phyloP scores from a whole-genome alignment of 2,888 invertebrate genomes.

The Globia sparganii region DNA sequence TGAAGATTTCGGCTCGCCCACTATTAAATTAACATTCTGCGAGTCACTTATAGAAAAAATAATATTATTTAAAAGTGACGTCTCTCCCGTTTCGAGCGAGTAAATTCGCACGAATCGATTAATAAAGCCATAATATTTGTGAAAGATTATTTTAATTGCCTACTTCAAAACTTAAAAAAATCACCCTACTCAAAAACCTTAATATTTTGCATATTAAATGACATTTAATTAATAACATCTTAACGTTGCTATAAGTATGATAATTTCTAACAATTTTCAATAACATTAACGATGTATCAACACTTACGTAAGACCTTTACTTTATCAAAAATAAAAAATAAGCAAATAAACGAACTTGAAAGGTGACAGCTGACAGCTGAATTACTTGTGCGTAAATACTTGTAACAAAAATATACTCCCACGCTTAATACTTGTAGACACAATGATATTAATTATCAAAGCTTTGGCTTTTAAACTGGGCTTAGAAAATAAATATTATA shows the following conservation, averaged over 20 bases:
- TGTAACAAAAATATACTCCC: neutral
- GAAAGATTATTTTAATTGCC: neutral
- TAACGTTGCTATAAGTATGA: neutral
- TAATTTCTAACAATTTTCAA: neutral
- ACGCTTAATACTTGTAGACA: neutral
- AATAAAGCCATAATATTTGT: too few relatives aligned
- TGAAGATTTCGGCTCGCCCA: too few relatives aligned
- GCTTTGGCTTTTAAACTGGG: neutral
- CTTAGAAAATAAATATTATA: neutral
- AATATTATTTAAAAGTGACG: too few relatives aligned
- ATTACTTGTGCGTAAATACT: neutral
- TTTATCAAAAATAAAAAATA: neutral
- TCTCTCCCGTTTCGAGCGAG: too few relatives aligned
- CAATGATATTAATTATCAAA: neutral
- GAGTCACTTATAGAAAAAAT: too few relatives aligned
- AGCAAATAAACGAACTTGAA: neutral
- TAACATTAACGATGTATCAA: neutral
- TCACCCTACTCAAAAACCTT: neutral
- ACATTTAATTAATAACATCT: conserved; percentile 7
- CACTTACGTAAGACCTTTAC: conserved; percentile 14
- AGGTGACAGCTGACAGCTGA: neutral
- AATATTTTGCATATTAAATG: neutral
- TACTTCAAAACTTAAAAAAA: neutral
- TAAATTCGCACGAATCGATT: too few relatives aligned
- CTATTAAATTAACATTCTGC: too few relatives aligned